Percentiles rank a stretch among this genome's conserved stretches.
phyloP scores from a whole-genome alignment of 2,888 invertebrate genomes.

The Isoperla grammatica region DNA sequence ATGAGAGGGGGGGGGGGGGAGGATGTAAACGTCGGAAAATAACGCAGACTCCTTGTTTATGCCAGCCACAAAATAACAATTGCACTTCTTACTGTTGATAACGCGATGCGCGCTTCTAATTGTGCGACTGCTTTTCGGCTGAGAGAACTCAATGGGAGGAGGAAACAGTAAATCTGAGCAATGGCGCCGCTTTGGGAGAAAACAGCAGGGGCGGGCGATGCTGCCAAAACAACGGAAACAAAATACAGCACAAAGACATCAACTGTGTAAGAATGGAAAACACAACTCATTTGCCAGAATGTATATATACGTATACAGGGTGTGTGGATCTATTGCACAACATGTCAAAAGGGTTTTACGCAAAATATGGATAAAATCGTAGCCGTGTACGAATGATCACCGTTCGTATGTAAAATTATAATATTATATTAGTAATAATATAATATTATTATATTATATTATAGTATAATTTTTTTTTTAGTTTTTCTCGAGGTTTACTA shows the following conservation, averaged over 20 bases:
- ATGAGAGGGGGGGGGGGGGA: no score
- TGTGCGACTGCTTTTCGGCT: slow-evolving; percentile 17
- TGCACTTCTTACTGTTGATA: slow-evolving; percentile 7
- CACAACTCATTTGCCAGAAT: background rate
- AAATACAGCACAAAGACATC: slow-evolving; percentile 11
- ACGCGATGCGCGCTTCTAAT: slow-evolving; percentile 4
- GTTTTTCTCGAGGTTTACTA: no score
- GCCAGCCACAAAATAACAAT: no score
- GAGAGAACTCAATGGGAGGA: slow-evolving; percentile 13
- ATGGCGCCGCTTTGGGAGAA: slow-evolving; percentile 10
- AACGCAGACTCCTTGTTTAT: no score
- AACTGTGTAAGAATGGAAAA: slow-evolving; percentile 2
- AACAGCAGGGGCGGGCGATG: background rate
- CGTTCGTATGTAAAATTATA: no score
- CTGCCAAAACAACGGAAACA: slow-evolving; percentile 18
- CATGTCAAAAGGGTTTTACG: background rate
- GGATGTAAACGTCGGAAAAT: no score
- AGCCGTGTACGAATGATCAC: no score
- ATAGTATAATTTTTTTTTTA: no score
- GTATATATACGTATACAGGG: background rate
- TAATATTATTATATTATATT: no score
- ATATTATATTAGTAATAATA: no score
- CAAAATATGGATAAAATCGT: background rate
- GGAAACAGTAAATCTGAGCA: slow-evolving; percentile 21
- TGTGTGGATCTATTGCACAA: no score